phyloP scores from a whole-genome alignment of 2,888 invertebrate species.

The Chrysolina oricalcia region DNA sequence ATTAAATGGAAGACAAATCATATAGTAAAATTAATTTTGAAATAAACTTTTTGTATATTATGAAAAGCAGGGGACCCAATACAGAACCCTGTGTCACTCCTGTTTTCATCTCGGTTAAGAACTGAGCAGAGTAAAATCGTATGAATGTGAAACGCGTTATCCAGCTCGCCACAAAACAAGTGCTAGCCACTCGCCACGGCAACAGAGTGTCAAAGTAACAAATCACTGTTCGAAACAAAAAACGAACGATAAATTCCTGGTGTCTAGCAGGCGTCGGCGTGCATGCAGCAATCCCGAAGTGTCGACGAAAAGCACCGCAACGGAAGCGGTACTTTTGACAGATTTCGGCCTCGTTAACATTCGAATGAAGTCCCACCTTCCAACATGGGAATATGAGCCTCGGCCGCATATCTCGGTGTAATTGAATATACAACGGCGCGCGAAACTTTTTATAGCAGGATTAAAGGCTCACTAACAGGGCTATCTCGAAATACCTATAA shows the following conservation, averaged over 20 bases:
- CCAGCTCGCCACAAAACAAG: not conserved
- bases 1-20: not conserved
- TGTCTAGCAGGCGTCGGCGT: constrained; percentile 25
- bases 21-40: not conserved
- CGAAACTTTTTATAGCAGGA: not conserved
- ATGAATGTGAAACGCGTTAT: no score
- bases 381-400: constrained; percentile 61
- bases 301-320: constrained; percentile 54
- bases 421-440: constrained; percentile 42
- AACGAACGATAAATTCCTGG: constrained; percentile 34
- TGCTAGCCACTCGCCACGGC: constrained; percentile 9
- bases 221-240: constrained; percentile 47
- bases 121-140: no score
- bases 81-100: no score
- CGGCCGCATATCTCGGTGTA: constrained; percentile 42
- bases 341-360: constrained; percentile 70
- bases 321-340: constrained; percentile 70
- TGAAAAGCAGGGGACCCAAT: no score
- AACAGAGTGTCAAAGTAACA: constrained; percentile 39
- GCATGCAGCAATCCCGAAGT: constrained; percentile 57
- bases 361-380: constrained; percentile 68
- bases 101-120: no score
- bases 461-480: no score
- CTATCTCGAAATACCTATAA: no score
- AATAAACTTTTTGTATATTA: no score